These are phyloP conservation scores for Willisornis vidua DNA, from an alignment of 2,113 vertebrate species.

Conservation along the genomic window DNA sequence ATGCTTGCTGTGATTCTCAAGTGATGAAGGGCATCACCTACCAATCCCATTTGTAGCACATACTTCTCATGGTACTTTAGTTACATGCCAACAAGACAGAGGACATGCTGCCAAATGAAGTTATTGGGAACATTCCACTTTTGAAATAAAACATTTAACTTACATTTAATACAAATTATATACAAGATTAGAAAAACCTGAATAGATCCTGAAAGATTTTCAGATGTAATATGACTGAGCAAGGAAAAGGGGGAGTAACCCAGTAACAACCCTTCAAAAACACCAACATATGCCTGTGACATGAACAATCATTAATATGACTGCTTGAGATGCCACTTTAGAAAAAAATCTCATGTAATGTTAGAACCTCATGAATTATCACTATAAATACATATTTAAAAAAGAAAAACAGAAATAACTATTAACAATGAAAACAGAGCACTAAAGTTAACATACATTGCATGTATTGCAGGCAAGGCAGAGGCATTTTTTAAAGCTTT, in stretches of 20 bases:
- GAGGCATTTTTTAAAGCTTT: conserved; percentile 99
- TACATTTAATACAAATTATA: conserved; percentile 86
- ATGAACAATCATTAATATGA: conserved; percentile 67
- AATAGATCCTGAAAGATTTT: conserved; percentile 71
- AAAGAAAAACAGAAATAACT: conserved; percentile 76
- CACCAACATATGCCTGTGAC: conserved; percentile 61
- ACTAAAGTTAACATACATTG: conserved; percentile 84
- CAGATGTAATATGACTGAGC: conserved; percentile 32
- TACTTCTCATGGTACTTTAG: conserved; percentile 67
- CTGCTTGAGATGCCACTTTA: conserved; percentile 71
- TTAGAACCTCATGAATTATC: conserved; percentile 77
- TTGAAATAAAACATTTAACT: conserved; percentile 82
- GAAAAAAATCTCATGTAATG: conserved; percentile 66
- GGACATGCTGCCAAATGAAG: conserved; percentile 75
- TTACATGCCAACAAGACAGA: conserved; percentile 73
- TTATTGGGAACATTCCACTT: conserved; percentile 73
- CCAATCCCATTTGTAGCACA: conserved; percentile 69
- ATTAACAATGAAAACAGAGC: conserved; percentile 76
- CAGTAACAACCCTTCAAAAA: conserved; percentile 70
- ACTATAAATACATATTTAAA: conserved; percentile 81
- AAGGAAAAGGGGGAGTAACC: conserved; percentile 34
- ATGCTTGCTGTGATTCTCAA: conserved; percentile 62
- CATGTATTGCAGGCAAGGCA: conserved; percentile 98
- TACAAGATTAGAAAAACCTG: conserved; percentile 79
- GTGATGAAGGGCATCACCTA: conserved; percentile 63